These are phyloP conservation scores for Ornithorhynchus anatinus DNA, from an alignment of 2,113 vertebrate genomes.

Conservation along the genomic window DNA sequence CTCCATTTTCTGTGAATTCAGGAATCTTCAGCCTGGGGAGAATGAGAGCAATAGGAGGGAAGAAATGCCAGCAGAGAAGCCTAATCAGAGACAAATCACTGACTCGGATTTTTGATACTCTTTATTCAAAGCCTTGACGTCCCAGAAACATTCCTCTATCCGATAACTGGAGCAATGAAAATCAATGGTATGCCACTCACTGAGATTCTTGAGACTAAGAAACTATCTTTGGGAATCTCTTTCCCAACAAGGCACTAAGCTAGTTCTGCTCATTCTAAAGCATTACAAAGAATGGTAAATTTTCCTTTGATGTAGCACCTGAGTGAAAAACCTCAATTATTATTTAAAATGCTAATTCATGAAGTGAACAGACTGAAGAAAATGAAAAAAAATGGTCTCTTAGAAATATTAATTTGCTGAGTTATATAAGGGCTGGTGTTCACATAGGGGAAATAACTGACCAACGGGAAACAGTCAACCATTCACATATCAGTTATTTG, in stretches of 20 bases:
- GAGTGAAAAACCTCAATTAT: background rate
- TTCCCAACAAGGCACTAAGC: background rate
- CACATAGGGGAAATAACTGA: conserved; percentile 7
- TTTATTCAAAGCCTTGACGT: no score
- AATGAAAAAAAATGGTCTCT: conserved; percentile 32
- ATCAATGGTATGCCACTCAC: no score
- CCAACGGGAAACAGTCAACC: background rate
- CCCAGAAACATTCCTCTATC: no score
- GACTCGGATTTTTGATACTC: no score
- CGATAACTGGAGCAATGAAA: no score
- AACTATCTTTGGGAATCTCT: background rate
- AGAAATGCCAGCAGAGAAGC: no score
- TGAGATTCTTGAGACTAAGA: background rate
- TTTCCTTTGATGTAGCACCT: background rate
- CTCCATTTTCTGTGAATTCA: no score
- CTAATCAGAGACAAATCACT: no score
- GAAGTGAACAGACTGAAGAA: conserved; percentile 2
- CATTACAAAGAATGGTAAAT: background rate
- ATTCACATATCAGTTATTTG: background rate
- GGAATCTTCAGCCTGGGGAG: no score
- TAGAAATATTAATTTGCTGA: conserved; percentile 6
- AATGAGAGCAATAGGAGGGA: no score
- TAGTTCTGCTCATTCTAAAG: background rate
- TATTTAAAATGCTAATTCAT: background rate
- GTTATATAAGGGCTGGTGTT: background rate